These are phyloP conservation scores for Apis dorsata DNA, from an alignment of 1,140 invertebrate genomes.

Conservation along the genomic window DNA sequence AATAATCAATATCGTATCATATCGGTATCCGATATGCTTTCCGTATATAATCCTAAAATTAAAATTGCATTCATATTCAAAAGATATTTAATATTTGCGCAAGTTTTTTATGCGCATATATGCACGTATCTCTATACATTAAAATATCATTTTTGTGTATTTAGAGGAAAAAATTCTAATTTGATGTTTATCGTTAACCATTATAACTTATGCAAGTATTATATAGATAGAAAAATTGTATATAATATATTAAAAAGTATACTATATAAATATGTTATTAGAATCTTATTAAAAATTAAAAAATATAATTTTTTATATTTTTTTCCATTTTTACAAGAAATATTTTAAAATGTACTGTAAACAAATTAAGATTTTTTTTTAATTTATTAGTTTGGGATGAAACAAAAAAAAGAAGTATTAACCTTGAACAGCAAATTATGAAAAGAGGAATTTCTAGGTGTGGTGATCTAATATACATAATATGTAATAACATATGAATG, in stretches of 20 bases:
- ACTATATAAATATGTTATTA: background rate
- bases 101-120: background rate
- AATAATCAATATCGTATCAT: background rate
- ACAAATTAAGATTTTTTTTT: background rate
- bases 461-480: background rate
- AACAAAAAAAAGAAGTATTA: too few relatives aligned
- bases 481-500: background rate
- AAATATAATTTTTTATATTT: background rate
- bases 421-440: background rate
- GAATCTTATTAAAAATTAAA: background rate
- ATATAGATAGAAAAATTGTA: background rate
- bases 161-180: background rate
- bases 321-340: background rate
- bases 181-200: background rate
- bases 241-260: background rate
- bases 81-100: background rate
- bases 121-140: too few relatives aligned
- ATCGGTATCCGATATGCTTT: background rate
- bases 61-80: background rate
- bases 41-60: background rate
- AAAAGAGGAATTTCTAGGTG: slow-evolving; percentile 2
- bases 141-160: background rate
- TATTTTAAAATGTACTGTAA: background rate
- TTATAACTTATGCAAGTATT: slow-evolving; percentile 6
- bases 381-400: background rate